These are phyloP conservation scores for Larimichthys polyactis DNA, from an alignment of 2,113 vertebrate genomes.

Conservation along the genomic window DNA sequence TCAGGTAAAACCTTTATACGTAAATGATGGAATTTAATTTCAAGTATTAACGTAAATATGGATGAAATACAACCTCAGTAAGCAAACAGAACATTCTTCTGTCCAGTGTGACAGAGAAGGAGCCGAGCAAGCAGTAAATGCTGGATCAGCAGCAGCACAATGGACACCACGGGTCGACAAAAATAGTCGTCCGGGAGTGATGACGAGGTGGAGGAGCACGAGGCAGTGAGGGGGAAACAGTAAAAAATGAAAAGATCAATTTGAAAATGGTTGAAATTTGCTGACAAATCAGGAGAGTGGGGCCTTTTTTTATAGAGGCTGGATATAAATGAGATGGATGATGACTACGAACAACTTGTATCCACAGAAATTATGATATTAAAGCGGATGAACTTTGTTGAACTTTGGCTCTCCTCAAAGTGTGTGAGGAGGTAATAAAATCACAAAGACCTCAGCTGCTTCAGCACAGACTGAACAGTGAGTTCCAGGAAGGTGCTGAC, in stretches of 20 bases:
- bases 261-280: constrained; percentile 30
- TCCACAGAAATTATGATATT: not conserved
- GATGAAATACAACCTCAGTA: not conserved
- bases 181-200: constrained; percentile 25
- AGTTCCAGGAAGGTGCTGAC: not conserved
- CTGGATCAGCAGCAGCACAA: not conserved
- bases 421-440: not conserved
- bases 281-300: constrained; percentile 17
- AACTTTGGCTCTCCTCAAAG: not conserved
- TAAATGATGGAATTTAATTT: not conserved
- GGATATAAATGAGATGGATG: constrained; percentile 9
- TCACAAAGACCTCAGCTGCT: not conserved
- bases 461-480: not conserved
- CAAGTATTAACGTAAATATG: no score
- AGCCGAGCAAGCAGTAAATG: not conserved
- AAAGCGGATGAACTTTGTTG: not conserved
- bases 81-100: not conserved
- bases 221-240: not conserved
- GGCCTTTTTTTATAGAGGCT: not conserved
- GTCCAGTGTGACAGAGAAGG: not conserved
- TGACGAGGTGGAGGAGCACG: not conserved
- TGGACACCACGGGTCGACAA: not conserved
- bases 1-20: not conserved
- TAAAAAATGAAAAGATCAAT: constrained; percentile 27
- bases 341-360: not conserved